Evolutionary conservation across 2,888 invertebrate genomes (phyloP).

Genomic region (Catonia carolina): DNA sequence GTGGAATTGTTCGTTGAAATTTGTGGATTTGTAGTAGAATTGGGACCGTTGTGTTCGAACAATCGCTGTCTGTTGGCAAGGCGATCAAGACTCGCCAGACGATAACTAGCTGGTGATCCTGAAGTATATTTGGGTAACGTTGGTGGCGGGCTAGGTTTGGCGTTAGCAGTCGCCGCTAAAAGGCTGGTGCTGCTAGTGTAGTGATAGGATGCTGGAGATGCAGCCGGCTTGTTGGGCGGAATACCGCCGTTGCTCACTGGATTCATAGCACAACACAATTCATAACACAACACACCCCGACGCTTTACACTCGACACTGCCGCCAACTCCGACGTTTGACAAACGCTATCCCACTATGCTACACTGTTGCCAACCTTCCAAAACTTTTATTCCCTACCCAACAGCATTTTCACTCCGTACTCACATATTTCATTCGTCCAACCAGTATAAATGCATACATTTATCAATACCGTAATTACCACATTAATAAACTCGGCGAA

Average conservation of each 20-base stretch:
- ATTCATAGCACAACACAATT: slow-evolving; percentile 14
- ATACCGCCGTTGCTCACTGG: slow-evolving; percentile 24
- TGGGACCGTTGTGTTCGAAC: slow-evolving; percentile 55
- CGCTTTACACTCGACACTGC: slow-evolving; percentile 14
- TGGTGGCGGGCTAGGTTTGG: slow-evolving; percentile 56
- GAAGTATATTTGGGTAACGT: slow-evolving; percentile 73
- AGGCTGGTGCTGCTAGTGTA: slow-evolving; percentile 33
- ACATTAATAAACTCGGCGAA: no score
- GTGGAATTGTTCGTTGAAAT: slow-evolving; percentile 36
- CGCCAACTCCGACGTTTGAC: background rate
- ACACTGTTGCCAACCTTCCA: no score
- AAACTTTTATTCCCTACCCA: no score
- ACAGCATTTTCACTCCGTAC: no score
- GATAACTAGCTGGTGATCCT: slow-evolving; percentile 65
- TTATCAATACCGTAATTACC: no score
- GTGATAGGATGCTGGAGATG: slow-evolving; percentile 33
- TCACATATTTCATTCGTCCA: no score
- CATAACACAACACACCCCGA: background rate
- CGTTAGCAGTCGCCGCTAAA: slow-evolving; percentile 25
- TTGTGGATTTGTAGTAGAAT: slow-evolving; percentile 34
- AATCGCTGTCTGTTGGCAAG: slow-evolving; percentile 75
- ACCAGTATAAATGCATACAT: no score
- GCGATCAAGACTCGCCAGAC: slow-evolving; percentile 72
- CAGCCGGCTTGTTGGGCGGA: slow-evolving; percentile 23
- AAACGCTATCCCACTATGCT: background rate